phyloP scores from a whole-genome alignment of 1,140 invertebrate species.

The Tribolium castaneum region DNA sequence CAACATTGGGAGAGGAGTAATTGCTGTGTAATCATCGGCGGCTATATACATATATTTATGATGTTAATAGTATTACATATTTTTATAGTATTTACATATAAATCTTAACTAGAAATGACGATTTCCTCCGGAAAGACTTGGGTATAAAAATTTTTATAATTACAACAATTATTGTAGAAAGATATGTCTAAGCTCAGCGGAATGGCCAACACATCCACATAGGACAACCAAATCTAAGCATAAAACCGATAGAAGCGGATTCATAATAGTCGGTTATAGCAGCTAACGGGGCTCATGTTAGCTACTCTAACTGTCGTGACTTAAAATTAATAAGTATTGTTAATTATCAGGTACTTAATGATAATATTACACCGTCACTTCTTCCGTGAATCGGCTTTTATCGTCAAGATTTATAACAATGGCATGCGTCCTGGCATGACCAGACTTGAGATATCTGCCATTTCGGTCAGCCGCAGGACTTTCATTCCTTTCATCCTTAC shows the following conservation, averaged over 20 bases:
- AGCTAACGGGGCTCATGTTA: conserved; percentile 34
- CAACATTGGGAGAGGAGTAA: not conserved
- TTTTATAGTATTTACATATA: conserved; percentile 26
- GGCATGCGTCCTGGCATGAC: conserved; percentile 76
- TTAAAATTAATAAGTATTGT: conserved; percentile 2
- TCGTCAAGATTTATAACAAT: conserved; percentile 84
- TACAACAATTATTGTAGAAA: conserved; percentile 10
- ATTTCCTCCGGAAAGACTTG: conserved; percentile 18
- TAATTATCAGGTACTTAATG: conserved; percentile 24
- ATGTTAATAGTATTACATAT: conserved; percentile 6
- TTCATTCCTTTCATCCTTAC: conserved; percentile 52
- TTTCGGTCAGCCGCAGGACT: conserved; percentile 55
- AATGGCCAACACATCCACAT: conserved; percentile 10
- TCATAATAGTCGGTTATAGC: conserved; percentile 7
- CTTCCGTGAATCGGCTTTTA: conserved; percentile 82
- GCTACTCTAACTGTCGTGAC: not conserved
- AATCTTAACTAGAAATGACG: conserved; percentile 18
- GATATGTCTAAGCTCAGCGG: conserved; percentile 29
- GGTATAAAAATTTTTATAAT: conserved; percentile 26
- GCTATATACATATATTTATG: conserved; percentile 2
- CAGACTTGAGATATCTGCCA: conserved; percentile 68
- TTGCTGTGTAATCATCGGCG: conserved; percentile 24
- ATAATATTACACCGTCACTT: conserved; percentile 77
- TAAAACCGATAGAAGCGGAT: conserved; percentile 3
- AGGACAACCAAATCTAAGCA: conserved; percentile 19